Conservation (phyloP, 2,113 vertebrate species). For the Hemichromis elongatus region DNA sequence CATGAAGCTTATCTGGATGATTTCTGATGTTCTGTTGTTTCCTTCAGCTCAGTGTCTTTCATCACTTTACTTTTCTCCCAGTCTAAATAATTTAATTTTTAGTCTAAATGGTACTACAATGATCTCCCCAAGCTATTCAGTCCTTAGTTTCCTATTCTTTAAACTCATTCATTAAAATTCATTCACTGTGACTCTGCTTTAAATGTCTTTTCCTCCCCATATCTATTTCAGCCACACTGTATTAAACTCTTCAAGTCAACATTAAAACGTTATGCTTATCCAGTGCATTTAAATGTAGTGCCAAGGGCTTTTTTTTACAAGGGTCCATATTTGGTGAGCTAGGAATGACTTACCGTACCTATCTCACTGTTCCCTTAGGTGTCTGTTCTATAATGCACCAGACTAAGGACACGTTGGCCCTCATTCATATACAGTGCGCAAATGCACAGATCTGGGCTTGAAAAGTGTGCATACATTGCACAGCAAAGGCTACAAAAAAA, state of each 20-base stretch:
- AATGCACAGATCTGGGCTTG: not conserved
- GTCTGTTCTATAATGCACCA: not conserved
- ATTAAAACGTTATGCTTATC: not conserved
- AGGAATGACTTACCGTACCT: not conserved
- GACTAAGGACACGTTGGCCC: not conserved
- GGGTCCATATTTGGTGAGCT: not conserved
- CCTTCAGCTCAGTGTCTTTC: not conserved
- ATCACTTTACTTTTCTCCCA: not conserved
- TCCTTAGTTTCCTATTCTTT: not conserved
- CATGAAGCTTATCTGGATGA: not conserved
- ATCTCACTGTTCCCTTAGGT: not conserved
- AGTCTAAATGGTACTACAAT: not conserved
- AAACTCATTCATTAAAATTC: not conserved
- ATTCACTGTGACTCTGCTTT: not conserved
- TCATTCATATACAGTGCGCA: not conserved
- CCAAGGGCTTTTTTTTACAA: not conserved
- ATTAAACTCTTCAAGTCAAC: not conserved
- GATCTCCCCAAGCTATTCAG: not conserved
- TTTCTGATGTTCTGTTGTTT: not conserved
- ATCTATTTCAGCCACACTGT: not conserved
- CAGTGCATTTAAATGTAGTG: not conserved
- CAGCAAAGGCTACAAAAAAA: not conserved
- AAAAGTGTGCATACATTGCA: not conserved
- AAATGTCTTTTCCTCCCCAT: not conserved
- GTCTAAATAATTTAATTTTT: not conserved